These are phyloP conservation scores for Neolamprologus toae DNA, from an alignment of 2,113 vertebrate species.

Conservation along the genomic window DNA sequence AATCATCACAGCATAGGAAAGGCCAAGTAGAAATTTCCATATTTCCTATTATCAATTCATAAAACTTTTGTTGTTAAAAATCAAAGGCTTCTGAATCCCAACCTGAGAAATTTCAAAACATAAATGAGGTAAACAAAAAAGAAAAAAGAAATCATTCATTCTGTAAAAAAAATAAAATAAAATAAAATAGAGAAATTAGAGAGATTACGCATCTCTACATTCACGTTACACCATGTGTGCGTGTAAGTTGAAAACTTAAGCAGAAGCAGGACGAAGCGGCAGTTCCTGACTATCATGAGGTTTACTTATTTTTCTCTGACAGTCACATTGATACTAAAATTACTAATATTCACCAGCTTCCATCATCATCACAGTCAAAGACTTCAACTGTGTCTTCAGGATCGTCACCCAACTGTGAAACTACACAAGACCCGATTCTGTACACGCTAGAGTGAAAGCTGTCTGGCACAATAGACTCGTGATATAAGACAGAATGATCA, in stretches of 20 bases:
- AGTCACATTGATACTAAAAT: neutral
- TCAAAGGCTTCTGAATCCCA: neutral
- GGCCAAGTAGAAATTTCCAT: neutral
- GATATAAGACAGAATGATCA: neutral
- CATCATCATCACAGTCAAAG: neutral
- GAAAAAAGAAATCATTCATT: neutral
- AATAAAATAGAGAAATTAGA: neutral
- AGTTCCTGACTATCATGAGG: neutral
- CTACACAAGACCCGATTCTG: neutral
- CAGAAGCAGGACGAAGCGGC: neutral
- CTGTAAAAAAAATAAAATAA: neutral
- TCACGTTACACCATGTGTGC: conserved; percentile 43
- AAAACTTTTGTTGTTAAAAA: conserved; percentile 1
- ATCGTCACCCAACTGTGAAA: neutral
- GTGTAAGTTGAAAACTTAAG: conserved; percentile 4
- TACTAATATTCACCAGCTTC: neutral
- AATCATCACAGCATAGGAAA: conserved; percentile 39
- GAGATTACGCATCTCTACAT: conserved; percentile 52
- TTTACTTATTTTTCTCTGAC: neutral
- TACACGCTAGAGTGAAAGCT: neutral
- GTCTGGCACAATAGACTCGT: neutral
- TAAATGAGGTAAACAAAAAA: conserved; percentile 3
- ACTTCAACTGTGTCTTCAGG: neutral
- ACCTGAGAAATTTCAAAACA: conserved; percentile 5
- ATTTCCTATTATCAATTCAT: neutral